Evolutionary conservation across 2,113 vertebrate species (phyloP).

Genomic region (Gadus chalcogrammus): DNA sequence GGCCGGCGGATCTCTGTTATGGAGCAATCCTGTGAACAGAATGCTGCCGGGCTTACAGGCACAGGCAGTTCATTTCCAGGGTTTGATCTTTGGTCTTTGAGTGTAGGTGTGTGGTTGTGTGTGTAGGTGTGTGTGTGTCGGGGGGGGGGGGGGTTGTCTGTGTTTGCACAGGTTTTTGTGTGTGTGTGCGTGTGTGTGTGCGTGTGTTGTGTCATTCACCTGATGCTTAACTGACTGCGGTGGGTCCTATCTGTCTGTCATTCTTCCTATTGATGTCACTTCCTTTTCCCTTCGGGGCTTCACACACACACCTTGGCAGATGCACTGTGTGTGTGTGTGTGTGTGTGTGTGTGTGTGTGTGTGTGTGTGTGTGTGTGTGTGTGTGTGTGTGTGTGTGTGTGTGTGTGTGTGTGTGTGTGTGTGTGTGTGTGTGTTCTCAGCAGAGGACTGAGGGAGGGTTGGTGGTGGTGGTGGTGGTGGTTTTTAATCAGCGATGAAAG

Average conservation of each 20-base stretch:
- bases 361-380: not conserved
- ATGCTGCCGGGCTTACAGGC: too few relatives aligned
- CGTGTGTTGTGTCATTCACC: conserved; percentile 39
- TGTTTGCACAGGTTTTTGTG: too few relatives aligned
- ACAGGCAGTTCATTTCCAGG: too few relatives aligned
- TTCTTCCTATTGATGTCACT: conserved; percentile 65
- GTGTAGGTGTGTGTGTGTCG: too few relatives aligned
- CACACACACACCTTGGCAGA: conserved; percentile 70
- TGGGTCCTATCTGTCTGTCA: conserved; percentile 50
- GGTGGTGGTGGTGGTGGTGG: conserved; percentile 37
- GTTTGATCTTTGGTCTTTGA: too few relatives aligned
- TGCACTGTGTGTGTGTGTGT: conserved; percentile 30
- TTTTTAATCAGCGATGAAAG: conserved; percentile 71
- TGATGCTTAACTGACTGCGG: conserved; percentile 21
- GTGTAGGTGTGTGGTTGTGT: too few relatives aligned
- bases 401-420: too few relatives aligned
- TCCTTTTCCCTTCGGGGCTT: conserved; percentile 54
- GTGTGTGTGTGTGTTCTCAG: conserved; percentile 21
- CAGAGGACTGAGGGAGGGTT: conserved; percentile 19
- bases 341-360: conserved; percentile 2
- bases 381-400: not conserved
- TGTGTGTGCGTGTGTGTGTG: not conserved
- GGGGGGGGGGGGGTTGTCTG: too few relatives aligned
- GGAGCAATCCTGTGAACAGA: too few relatives aligned
- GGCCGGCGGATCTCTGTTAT: not conserved